These are phyloP conservation scores for Daktulosphaira vitifoliae DNA, from an alignment of 1,140 invertebrate species.

Conservation along the genomic window DNA sequence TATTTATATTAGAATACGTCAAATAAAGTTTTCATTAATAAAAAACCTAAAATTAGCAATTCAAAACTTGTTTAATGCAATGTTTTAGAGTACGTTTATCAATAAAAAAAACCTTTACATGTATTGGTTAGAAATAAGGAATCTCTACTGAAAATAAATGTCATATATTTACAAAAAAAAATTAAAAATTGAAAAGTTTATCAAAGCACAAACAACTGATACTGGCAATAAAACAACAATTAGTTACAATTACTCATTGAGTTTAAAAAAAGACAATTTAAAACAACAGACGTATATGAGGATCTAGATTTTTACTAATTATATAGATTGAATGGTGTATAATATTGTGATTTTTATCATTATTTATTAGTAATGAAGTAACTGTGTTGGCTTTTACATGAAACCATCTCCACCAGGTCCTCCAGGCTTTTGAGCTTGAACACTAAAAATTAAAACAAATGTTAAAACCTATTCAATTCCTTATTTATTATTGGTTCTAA, in stretches of 20 bases:
- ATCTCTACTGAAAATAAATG: slow-evolving; percentile 23
- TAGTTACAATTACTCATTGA: not conserved
- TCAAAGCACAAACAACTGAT: slow-evolving; percentile 13
- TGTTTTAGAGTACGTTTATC: too few species aligned
- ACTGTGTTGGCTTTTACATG: slow-evolving; percentile 11
- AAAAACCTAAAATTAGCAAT: not conserved
- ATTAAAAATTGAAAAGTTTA: not conserved
- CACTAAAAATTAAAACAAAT: slow-evolving; percentile 17
- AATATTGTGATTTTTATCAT: slow-evolving; percentile 14
- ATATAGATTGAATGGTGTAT: not conserved
- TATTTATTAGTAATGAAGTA: slow-evolving; percentile 9
- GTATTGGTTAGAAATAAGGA: not conserved
- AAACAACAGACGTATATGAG: not conserved
- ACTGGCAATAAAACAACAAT: not conserved
- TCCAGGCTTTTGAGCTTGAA: slow-evolving; percentile 30
- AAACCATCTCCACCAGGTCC: slow-evolving; percentile 24
- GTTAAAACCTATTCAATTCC: too few species aligned
- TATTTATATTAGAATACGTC: too few species aligned
- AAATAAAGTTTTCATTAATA: too few species aligned
- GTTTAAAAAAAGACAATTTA: not conserved
- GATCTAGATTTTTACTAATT: slow-evolving; percentile 9
- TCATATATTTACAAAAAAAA: slow-evolving; percentile 29
- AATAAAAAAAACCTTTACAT: slow-evolving; percentile 6
- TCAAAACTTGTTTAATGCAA: too few species aligned
- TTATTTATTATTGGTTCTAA: too few species aligned